Base-by-base conservation (phyloP, 1,140 invertebrate genomes). In the Teleopsis dalmanni region DNA sequence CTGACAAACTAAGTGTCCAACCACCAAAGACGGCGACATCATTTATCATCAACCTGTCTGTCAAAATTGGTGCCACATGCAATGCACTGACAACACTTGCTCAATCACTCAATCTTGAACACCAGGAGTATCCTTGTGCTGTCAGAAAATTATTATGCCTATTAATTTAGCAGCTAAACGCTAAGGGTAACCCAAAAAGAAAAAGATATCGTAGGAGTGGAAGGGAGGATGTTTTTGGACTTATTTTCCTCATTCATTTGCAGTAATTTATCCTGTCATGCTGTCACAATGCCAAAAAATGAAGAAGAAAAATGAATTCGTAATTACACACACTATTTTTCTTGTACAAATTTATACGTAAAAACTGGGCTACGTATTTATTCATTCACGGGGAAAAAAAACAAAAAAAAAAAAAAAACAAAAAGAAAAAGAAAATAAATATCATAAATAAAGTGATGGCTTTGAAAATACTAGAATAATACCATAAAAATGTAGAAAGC, bases 131-230 rank as follows among this genome's bases (percentile, higher is more conserved):
- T 67, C 60, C 63, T 67, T 67, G 61, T 60, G 58, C 64, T 67
- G 64, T 67, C 64, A 67, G 65, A 67, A 67, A 67, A 67, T 67
- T 67, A 67, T 67, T 67, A 67, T 67, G 64, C 64, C 64, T 67
- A 67, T 67, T 67, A 67, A 67, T 67, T 67, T 67, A 59, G 64
- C 47, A 37, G 25, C 41, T 27, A 43, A 43, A 16, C 41, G 40
- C 40, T 29, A 45, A 33, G 42, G 42, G 19, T 45, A n/a, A 46
- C 33, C 44, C 25, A 38, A 23, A 34, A 31, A 25, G 36, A 33
- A 34, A 21, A 35, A 36, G 8, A 36, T 11, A 46, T 34, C 33
- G 11, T 13, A 35, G 21, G 10, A 19, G 25, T 25, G 31, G 27
- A 43, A 43, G 26, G 27, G 41, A 43, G 41, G 22, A 50, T 50